Evolutionary conservation across 1,140 invertebrate species (phyloP).

Genomic region (Diprion similis): DNA sequence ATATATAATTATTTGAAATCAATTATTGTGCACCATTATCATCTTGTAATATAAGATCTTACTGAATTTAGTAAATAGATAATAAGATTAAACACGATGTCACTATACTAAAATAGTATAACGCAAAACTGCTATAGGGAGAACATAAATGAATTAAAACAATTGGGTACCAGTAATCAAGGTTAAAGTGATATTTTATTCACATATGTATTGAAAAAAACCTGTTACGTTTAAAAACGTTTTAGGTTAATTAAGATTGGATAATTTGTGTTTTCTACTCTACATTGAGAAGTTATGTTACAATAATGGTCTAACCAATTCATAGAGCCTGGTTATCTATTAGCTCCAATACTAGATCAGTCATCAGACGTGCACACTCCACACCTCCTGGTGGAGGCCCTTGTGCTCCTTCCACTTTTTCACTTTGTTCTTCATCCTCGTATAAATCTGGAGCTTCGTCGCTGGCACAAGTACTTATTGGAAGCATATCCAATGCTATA

Average conservation of each 20-base stretch:
- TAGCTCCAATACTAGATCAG: constrained; percentile 55
- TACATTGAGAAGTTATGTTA: not conserved
- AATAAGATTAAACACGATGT: not conserved
- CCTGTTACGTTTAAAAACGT: no score
- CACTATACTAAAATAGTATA: constrained; percentile 3
- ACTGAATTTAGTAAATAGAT: not conserved
- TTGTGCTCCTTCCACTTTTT: constrained; percentile 23
- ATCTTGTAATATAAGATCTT: constrained; percentile 4
- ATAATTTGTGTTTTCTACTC: no score
- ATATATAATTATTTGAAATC: no score
- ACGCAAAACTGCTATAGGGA: not conserved
- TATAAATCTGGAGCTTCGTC: constrained; percentile 75
- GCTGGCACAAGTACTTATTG: constrained; percentile 74
- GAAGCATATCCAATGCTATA: constrained; percentile 73
- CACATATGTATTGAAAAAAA: no score
- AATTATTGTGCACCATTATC: not conserved
- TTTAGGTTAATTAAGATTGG: no score
- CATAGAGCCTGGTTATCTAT: constrained; percentile 51
- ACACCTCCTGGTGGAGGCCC: constrained; percentile 50
- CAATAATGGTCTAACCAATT: not conserved
- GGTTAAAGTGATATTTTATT: no score
- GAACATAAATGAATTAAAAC: not conserved
- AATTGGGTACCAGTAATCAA: not conserved
- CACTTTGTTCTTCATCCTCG: constrained; percentile 54
- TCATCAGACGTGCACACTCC: constrained; percentile 56